These are phyloP conservation scores for Lampris megalopsis DNA, from an alignment of 2,113 vertebrate species.

Conservation along the genomic window DNA sequence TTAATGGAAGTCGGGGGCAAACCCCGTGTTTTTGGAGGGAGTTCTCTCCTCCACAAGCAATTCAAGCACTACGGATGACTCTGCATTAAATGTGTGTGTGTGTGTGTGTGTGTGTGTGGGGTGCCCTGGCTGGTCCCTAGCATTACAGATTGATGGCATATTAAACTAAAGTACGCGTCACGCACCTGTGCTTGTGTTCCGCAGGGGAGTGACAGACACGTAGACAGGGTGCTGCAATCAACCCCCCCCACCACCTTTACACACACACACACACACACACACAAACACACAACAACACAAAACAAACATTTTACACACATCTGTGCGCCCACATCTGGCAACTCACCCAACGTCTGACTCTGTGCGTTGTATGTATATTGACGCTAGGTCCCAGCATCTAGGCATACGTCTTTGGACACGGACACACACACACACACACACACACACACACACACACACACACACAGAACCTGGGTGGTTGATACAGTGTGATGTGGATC, in stretches of 20 bases:
- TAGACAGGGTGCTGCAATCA: conserved; percentile 49
- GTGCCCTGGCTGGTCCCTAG: conserved; percentile 53
- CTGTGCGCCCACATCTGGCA: neutral
- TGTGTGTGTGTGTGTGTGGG: conserved; percentile 19
- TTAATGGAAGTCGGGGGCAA: conserved; percentile 38
- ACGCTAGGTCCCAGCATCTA: neutral
- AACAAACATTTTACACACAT: neutral
- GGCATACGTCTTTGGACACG: neutral
- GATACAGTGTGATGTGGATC: conserved; percentile 17
- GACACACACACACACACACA: neutral
- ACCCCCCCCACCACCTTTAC: conserved; percentile 43
- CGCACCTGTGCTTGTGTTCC: conserved; percentile 62
- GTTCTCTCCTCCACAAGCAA: conserved; percentile 9
- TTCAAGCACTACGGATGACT: neutral
- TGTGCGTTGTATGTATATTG: conserved; percentile 14
- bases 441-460: conserved; percentile 16
- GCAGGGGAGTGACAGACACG: conserved; percentile 41
- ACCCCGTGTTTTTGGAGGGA: conserved; percentile 38
- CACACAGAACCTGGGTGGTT: conserved; percentile 6
- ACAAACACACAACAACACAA: conserved; percentile 2
- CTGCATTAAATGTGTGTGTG: neutral
- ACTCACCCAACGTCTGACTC: conserved; percentile 15
- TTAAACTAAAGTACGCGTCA: conserved; percentile 74
- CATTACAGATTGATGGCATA: conserved; percentile 65
- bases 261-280: conserved; percentile 22